Base-by-base conservation (phyloP, 2,888 invertebrate species). In the Apodemia duryi region DNA sequence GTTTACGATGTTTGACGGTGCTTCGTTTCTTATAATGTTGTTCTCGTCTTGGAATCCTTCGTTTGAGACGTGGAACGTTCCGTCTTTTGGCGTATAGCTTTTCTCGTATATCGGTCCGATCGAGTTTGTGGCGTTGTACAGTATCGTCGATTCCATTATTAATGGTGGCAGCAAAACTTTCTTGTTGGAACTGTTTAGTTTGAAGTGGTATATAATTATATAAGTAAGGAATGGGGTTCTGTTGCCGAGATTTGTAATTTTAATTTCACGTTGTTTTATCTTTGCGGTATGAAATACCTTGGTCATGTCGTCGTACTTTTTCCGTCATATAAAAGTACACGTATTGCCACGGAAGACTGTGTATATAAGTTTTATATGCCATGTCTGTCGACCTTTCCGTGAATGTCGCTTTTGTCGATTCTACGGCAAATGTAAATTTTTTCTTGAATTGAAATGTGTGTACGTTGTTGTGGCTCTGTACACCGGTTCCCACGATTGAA, bases 251-350 rank as follows among this genome's bases (percentile, higher is more conserved):
- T 54, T 29, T 6, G 54, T 54, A 29, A 54, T 11, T 2, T 54
- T 54, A 29, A 28, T 54, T 29, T 4, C 29, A 2, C 28, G 10
- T 32, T 11, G 11, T 32, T 29, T 54, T 32, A 54, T 11, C 32
- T 6, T 29, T 21, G 54, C 54, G 4, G 54, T 54, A 29, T 54
- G 54, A 10, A 54, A 54, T 11, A 54, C 54, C 5, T 54, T 54
- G 4, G 54, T 54, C 54, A 29, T 54, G 29, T 28, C 54, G 7
- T 2, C 7, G 29, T 29, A 54, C 5, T 28, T 54, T 29, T 11
- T 54, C 54, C 54, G 54, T 54, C 29, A 54, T 11, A 13, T 54
- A 29, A 54, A 54, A 54, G 54, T 54, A 54, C 11, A 54, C 32
- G 29, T 54, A 29, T 54, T 54, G 29, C 54, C 54, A 54, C 2